A percentile compares a stretch with the other conserved stretches of the same genome.
These are phyloP conservation scores for Chrysocyon brachyurus DNA, from an alignment of 2,797 vertebrate genomes.

Conservation along the genomic window DNA sequence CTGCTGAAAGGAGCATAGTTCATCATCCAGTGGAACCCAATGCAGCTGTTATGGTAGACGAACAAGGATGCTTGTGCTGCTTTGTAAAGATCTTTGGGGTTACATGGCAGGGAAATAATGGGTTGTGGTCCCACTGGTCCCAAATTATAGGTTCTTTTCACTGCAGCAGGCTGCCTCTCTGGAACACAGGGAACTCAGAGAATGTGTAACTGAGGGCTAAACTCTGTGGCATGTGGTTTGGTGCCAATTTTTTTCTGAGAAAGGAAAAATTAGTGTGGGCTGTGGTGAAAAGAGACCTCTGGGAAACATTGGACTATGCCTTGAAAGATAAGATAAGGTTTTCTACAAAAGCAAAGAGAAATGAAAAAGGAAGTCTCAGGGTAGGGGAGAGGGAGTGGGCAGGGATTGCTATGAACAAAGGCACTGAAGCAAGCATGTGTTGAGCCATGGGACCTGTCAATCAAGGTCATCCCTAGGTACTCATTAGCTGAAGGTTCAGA, in stretches of 20 bases:
- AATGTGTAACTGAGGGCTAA: not conserved
- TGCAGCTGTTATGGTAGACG: not conserved
- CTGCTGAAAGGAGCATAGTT: not conserved
- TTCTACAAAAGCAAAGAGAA: slow-evolving; percentile 44
- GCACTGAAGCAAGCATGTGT: not conserved
- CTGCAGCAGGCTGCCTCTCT: not conserved
- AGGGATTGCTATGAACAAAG: not conserved
- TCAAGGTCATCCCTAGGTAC: not conserved
- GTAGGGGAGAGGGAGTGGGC: not conserved
- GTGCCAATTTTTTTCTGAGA: slow-evolving; percentile 41
- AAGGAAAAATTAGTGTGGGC: not conserved
- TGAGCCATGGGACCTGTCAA: not conserved
- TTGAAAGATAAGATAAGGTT: slow-evolving; percentile 16
- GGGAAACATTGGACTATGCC: not conserved
- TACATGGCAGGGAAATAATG: not conserved
- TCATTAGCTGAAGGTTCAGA: not conserved
- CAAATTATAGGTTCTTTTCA: slow-evolving; percentile 1
- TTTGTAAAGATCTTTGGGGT: not conserved
- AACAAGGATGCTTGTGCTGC: not conserved
- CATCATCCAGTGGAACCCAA: not conserved
- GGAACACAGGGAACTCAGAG: not conserved
- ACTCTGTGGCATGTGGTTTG: not conserved
- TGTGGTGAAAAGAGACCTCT: slow-evolving; percentile 15
- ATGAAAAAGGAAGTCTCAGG: not conserved
- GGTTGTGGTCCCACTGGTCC: not conserved